Percentiles rank a stretch among this genome's conserved stretches.
Conservation (phyloP, 2,888 invertebrate species). For the Agapetus fuscipes region DNA sequence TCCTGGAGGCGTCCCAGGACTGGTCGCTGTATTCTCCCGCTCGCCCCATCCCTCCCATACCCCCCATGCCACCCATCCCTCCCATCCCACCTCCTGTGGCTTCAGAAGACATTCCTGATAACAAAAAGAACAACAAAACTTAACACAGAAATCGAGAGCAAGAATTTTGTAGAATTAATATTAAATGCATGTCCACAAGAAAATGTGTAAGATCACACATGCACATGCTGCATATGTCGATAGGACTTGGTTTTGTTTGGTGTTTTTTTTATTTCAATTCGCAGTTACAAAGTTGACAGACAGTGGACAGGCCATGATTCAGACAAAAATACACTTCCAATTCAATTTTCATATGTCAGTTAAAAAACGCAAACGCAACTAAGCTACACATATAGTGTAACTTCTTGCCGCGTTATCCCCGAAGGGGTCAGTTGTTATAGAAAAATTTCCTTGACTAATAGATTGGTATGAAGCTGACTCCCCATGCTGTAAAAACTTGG, state of each 20-base stretch:
- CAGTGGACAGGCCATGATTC: no score
- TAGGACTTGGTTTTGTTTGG: not conserved
- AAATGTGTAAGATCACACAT: not conserved
- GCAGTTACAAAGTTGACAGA: not conserved
- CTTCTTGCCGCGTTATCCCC: no score
- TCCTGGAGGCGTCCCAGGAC: slow-evolving; percentile 24
- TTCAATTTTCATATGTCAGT: no score
- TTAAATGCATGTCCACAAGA: not conserved
- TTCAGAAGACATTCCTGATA: slow-evolving; percentile 60
- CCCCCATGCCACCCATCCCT: slow-evolving; percentile 37
- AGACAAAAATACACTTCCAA: no score
- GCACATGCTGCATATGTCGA: not conserved
- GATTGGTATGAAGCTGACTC: no score
- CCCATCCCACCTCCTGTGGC: slow-evolving; percentile 40
- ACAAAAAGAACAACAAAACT: not conserved
- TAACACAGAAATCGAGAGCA: not conserved
- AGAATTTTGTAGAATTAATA: not conserved
- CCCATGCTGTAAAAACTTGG: no score
- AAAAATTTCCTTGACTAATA: no score
- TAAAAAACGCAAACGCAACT: no score
- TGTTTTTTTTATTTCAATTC: no score
- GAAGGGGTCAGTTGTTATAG: no score
- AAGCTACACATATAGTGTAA: no score
- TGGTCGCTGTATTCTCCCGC: slow-evolving; percentile 43
- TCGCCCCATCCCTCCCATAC: slow-evolving; percentile 34